Percentiles rank a stretch among this genome's conserved stretches.
Evolutionary conservation across 1,140 invertebrate genomes (phyloP).

Genomic region (Rhizoglyphus robini): DNA sequence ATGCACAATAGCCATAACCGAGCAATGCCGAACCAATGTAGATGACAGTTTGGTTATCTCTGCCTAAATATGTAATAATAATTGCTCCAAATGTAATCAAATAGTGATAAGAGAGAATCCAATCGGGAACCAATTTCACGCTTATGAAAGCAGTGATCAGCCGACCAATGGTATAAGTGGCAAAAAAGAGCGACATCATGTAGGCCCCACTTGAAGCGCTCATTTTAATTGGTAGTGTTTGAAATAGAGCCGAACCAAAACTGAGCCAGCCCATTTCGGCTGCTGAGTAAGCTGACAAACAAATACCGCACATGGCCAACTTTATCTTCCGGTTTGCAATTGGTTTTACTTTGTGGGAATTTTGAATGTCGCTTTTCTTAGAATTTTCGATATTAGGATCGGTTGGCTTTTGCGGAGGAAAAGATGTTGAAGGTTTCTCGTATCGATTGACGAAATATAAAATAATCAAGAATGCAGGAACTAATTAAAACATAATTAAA

Average conservation of each 20-base stretch:
- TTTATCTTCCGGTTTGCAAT: not conserved
- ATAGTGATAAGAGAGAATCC: slow-evolving; percentile 2
- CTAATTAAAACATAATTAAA: not conserved
- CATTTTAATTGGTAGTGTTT: not conserved
- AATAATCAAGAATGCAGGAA: not conserved
- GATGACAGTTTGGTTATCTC: not conserved
- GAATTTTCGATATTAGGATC: not conserved
- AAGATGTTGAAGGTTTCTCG: too few species aligned
- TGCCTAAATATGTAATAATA: not conserved
- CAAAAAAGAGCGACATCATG: not conserved
- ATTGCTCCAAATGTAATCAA: not conserved
- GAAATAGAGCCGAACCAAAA: not conserved
- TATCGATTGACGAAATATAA: not conserved
- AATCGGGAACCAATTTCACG: not conserved
- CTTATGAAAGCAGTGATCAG: not conserved
- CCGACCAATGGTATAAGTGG: not conserved
- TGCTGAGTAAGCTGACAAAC: not conserved
- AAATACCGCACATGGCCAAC: not conserved
- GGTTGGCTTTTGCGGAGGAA: too few species aligned
- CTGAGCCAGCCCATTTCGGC: not conserved
- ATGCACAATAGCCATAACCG: not conserved
- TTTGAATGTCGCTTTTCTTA: not conserved
- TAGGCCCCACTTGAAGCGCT: not conserved
- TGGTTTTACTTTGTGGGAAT: not conserved
- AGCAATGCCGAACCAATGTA: not conserved